These are phyloP conservation scores for Drosophila subobscura DNA, from an alignment of 1,140 invertebrate genomes.

Conservation along the genomic window DNA sequence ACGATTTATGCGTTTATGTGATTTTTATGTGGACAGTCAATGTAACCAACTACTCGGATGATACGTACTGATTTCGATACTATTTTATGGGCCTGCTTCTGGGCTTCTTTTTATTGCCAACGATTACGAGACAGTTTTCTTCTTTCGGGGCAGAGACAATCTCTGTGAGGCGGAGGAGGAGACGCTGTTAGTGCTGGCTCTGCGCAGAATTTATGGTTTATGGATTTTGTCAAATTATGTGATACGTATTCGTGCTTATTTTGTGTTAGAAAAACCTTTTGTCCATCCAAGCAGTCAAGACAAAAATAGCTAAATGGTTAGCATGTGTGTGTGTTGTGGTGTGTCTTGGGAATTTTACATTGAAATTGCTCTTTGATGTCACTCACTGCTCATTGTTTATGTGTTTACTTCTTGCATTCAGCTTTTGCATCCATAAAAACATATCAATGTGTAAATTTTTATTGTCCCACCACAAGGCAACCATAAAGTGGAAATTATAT, in stretches of 20 bases:
- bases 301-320: constrained; percentile 12
- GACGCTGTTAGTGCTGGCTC: constrained; percentile 62
- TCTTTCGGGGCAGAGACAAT: constrained; percentile 52
- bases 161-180: constrained; percentile 3
- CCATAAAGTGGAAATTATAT: constrained; percentile 78
- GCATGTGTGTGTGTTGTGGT: constrained; percentile 29
- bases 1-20: constrained; percentile 68
- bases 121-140: constrained; percentile 64
- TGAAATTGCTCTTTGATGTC: constrained; percentile 75
- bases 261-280: constrained; percentile 58
- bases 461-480: constrained; percentile 35
- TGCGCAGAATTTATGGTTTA: constrained; percentile 74
- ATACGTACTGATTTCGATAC: constrained; percentile 62
- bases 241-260: constrained; percentile 23
- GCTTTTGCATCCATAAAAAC: constrained; percentile 58
- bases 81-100: constrained; percentile 66
- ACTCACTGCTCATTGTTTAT: constrained; percentile 58
- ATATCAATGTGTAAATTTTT: constrained; percentile 75
- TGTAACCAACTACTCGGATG: constrained; percentile 39
- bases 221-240: constrained; percentile 79
- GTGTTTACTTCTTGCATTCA: constrained; percentile 51
- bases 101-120: constrained; percentile 63
- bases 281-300: constrained; percentile 64
- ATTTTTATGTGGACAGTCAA: constrained; percentile 56
- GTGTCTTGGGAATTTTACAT: constrained; percentile 58